These are phyloP conservation scores for Ericerus pela DNA, from an alignment of 1,140 invertebrate species.

Conservation along the genomic window DNA sequence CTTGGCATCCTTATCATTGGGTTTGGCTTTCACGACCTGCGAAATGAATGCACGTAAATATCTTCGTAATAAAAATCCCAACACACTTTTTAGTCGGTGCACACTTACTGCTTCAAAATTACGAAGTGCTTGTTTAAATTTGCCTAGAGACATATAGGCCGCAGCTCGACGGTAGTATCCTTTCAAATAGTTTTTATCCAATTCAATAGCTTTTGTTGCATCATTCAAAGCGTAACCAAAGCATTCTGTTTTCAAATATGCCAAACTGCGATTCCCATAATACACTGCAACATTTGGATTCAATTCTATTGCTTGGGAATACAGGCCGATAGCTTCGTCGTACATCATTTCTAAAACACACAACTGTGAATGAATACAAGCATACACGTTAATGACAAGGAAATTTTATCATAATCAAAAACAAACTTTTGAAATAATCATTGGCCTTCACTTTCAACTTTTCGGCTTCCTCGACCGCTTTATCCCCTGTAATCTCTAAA, in stretches of 20 bases:
- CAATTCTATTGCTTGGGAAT: slow-evolving; percentile 78
- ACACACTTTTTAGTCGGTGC: neutral
- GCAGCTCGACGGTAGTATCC: slow-evolving; percentile 89
- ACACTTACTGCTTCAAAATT: slow-evolving; percentile 84
- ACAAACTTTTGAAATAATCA: slow-evolving; percentile 3
- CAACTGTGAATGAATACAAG: neutral
- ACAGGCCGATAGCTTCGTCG: slow-evolving; percentile 72
- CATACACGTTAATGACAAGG: neutral
- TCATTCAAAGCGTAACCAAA: slow-evolving; percentile 87
- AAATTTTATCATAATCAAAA: neutral
- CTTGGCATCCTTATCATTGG: slow-evolving; percentile 87
- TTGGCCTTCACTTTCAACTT: neutral
- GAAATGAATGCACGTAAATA: slow-evolving; percentile 22
- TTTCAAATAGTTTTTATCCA: slow-evolving; percentile 83
- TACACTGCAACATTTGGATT: slow-evolving; percentile 60
- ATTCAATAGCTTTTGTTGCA: slow-evolving; percentile 77
- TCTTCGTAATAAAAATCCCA: neutral
- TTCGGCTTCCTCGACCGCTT: neutral
- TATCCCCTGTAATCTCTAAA: neutral
- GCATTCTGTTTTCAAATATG: slow-evolving; percentile 79
- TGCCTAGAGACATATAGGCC: slow-evolving; percentile 92
- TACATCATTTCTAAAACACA: slow-evolving; percentile 35
- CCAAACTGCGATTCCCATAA: slow-evolving; percentile 88
- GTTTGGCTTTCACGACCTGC: slow-evolving; percentile 71
- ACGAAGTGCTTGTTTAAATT: slow-evolving; percentile 88